A percentile compares a stretch with the other conserved stretches of the same genome.
Evolutionary conservation across 2,888 invertebrate genomes (phyloP).

Genomic region (Metacarcinus magister): DNA sequence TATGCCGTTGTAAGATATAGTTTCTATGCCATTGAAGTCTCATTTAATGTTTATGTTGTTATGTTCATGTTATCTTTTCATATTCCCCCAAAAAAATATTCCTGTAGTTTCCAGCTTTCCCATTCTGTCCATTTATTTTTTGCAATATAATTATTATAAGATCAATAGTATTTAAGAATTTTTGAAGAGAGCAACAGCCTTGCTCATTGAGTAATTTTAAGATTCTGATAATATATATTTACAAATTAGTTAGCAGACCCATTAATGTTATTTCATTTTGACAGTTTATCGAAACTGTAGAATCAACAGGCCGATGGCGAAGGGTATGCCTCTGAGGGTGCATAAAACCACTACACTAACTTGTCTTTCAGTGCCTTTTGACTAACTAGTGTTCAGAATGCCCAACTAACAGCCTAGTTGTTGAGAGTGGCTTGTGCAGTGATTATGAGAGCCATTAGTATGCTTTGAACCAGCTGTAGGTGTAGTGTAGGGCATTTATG

Average conservation of each 20-base stretch:
- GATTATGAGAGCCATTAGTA: constrained; percentile 2
- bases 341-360: constrained; percentile 51
- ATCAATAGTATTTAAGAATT: not conserved
- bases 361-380: constrained; percentile 58
- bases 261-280: constrained; percentile 65
- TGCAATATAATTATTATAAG: not conserved
- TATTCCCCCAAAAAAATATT: not conserved
- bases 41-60: not conserved
- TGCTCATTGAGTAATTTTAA: not conserved
- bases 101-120: not conserved
- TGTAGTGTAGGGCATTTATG: not conserved
- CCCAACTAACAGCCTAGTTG: constrained; percentile 4
- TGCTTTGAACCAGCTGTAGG: not conserved
- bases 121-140: not conserved
- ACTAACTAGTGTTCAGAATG: constrained; percentile 53
- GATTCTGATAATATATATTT: not conserved
- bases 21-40: no score
- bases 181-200: not conserved
- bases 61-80: not conserved
- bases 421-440: constrained; percentile 5
- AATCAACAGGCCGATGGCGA: constrained; percentile 82
- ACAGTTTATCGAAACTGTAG: constrained; percentile 82
- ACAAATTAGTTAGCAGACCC: not conserved
- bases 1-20: not conserved
- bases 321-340: constrained; percentile 79